Conservation (phyloP, 2,113 vertebrate genomes). For the Varanus salvator region DNA sequence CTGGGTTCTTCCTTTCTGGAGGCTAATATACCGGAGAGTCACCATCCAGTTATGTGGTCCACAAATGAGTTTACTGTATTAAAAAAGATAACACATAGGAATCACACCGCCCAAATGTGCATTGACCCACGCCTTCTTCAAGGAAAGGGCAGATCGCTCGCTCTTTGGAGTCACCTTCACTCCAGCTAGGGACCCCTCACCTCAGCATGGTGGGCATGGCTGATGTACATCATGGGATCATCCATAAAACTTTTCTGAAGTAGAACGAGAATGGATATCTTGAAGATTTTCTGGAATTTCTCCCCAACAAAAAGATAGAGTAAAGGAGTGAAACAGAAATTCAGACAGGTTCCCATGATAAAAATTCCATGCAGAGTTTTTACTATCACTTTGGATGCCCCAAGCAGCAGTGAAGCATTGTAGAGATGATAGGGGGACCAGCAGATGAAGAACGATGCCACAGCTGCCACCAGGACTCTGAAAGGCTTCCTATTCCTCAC, state of each 20-base stretch:
- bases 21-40: not conserved
- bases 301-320: slow-evolving; percentile 65
- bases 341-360: slow-evolving; percentile 49
- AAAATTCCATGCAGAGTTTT: not conserved
- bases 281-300: slow-evolving; percentile 63
- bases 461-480: slow-evolving; percentile 79
- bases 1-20: not conserved
- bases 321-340: slow-evolving; percentile 65
- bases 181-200: not conserved
- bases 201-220: not conserved
- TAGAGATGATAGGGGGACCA: slow-evolving; percentile 85
- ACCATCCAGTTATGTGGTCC: not conserved
- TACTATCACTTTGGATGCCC: not conserved
- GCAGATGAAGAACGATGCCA: slow-evolving; percentile 77
- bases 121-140: not conserved
- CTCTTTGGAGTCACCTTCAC: not conserved
- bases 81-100: not conserved
- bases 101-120: not conserved
- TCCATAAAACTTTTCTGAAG: slow-evolving; percentile 63
- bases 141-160: not conserved
- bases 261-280: slow-evolving; percentile 57
- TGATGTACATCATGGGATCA: not conserved
- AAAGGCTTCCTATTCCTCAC: slow-evolving; percentile 80
- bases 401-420: slow-evolving; percentile 46
- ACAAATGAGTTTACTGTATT: not conserved